Percentiles rank a stretch among this genome's conserved stretches.
Evolutionary conservation across 2,888 invertebrate species (phyloP).

Genomic region (Mythimna vitellina): DNA sequence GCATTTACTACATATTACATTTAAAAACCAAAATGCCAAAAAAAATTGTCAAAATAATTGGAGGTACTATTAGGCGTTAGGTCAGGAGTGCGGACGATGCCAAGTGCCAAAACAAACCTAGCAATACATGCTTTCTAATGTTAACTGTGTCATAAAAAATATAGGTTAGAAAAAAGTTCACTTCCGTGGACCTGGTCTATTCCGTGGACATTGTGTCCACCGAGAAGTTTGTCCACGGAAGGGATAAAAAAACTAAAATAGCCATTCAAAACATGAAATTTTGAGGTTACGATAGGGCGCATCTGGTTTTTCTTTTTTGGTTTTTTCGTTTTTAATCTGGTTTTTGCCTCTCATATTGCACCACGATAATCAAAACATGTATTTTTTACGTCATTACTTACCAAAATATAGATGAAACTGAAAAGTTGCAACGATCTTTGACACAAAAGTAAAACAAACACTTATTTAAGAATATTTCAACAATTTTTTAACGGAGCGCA

Average conservation of each 20-base stretch:
- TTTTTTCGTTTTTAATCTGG: no score
- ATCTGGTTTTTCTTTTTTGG: no score
- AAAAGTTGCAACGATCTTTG: slow-evolving; percentile 19
- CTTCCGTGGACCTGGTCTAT: slow-evolving; percentile 3
- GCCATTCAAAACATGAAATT: neutral
- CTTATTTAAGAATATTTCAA: neutral
- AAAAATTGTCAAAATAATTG: neutral
- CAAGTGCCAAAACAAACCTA: neutral
- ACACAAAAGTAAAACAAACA: slow-evolving; percentile 10
- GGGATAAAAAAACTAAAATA: neutral
- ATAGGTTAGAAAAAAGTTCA: no score
- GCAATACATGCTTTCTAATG: neutral
- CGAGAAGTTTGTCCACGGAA: neutral
- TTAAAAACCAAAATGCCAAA: no score
- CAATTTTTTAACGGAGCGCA: neutral
- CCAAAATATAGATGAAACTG: slow-evolving; percentile 7
- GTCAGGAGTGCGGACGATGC: neutral
- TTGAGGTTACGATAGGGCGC: slow-evolving; percentile 12
- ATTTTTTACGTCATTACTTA: slow-evolving; percentile 12
- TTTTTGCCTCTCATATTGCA: slow-evolving; percentile 1
- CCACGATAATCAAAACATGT: neutral
- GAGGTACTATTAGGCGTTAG: neutral
- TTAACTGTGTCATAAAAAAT: no score
- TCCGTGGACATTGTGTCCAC: slow-evolving; percentile 18
- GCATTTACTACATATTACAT: neutral